Base-by-base conservation (phyloP, 2,888 invertebrate genomes). In the Encarsia formosa region DNA sequence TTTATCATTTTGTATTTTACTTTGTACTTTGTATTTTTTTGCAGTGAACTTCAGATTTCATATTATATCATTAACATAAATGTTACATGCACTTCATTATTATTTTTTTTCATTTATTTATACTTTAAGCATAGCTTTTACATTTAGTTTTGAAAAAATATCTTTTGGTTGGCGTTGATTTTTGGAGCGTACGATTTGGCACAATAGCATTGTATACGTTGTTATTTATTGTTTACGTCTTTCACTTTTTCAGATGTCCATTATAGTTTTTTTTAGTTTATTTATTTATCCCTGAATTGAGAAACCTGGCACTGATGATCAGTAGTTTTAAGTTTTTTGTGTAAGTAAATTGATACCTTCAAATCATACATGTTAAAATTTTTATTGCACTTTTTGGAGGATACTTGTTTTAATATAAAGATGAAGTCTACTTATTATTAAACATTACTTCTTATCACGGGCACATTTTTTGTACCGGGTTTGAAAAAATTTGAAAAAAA, bases 201-300 rank as follows among this genome's bases (percentile, higher is more conserved):
- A n/a, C n/a, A n/a, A n/a, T n/a, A n/a, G n/a, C n/a, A n/a, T 59
- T 61, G 54, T 15, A 56, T 46, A 45, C 43, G 34, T 59, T 51
- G 19, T 53, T 54, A 43, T 54, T 55, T 53, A 61, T 65, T 59
- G 55, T 62, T 49, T 61, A n/a, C n/a, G n/a, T 49, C 62, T 65
- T 66, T 65, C 62, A 65, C 62, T 54, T 69, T n/a, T 69, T 65
- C 65, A 68, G 66, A 67, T 64, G 56, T 56, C 61, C 62, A 61
- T 62, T 63, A 56, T 66, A 64, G 64, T 59, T 64, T n/a, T 64
- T 63, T 68, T 61, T 68, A 64, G 53, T 64, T 67, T 65, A 57
- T 66, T 68, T 67, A 63, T 63, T 62, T 62, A 62, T 49, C 29
- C 43, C 52, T 50, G 34, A 49, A 47, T 52, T 49, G 56, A 56